phyloP scores from a whole-genome alignment of 2,888 invertebrate species.

The Conops quadrifasciatus region DNA sequence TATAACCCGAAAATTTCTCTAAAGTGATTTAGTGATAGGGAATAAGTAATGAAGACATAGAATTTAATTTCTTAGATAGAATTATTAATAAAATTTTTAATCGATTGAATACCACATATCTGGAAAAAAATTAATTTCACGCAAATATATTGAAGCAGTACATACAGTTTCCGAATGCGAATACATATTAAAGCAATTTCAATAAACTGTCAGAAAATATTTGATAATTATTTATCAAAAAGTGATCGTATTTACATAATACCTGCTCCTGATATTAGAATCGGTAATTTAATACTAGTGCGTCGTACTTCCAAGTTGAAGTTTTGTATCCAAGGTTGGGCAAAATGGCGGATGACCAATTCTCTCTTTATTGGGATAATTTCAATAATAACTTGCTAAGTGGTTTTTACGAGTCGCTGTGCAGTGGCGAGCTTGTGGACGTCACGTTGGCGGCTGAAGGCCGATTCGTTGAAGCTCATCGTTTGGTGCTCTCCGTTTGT shows the following conservation, averaged over 20 bases:
- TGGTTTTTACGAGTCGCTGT: constrained; percentile 76
- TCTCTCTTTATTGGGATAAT: constrained; percentile 80
- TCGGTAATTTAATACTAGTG: neutral
- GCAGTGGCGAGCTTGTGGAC: constrained; percentile 75
- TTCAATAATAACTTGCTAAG: constrained; percentile 77
- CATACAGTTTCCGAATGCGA: too few relatives aligned
- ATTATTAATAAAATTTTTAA: neutral
- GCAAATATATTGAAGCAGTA: too few relatives aligned
- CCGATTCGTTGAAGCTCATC: constrained; percentile 76
- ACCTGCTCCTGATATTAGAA: neutral
- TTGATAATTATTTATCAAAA: neutral
- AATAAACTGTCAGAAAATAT: neutral
- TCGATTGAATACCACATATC: too few relatives aligned
- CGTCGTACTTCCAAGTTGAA: neutral
- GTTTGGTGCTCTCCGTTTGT: constrained; percentile 76
- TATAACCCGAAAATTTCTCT: too few relatives aligned
- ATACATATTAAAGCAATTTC: too few relatives aligned
- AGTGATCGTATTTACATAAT: neutral
- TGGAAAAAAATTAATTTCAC: too few relatives aligned
- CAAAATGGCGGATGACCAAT: constrained; percentile 75
- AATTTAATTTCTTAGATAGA: neutral
- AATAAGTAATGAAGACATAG: too few relatives aligned
- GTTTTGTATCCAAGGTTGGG: neutral
- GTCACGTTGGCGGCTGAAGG: constrained; percentile 78
- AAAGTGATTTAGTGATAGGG: too few relatives aligned